phyloP scores from a whole-genome alignment of 2,797 vertebrate genomes.

The Sebastes umbrosus region DNA sequence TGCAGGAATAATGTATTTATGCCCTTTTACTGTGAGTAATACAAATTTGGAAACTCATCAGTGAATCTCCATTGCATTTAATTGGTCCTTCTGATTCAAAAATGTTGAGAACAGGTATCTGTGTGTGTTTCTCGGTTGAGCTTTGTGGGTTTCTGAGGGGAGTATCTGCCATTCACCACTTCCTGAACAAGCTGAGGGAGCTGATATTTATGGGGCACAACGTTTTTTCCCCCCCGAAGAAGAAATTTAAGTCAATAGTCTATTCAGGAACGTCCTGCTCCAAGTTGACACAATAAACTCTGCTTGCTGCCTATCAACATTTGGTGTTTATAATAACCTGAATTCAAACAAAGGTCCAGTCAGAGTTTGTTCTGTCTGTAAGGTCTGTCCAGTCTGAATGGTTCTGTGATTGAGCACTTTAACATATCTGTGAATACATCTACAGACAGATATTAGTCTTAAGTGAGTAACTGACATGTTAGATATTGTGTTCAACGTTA shows the following conservation, averaged over 20 bases:
- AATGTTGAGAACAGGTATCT: neutral
- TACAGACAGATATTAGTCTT: constrained; percentile 18
- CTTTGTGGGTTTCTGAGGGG: constrained; percentile 50
- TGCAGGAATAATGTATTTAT: neutral
- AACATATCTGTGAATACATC: constrained; percentile 7
- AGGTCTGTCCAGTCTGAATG: neutral
- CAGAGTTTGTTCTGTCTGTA: neutral
- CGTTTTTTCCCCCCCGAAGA: constrained; percentile 7
- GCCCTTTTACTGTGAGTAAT: neutral
- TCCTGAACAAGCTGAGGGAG: constrained; percentile 66
- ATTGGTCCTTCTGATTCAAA: neutral
- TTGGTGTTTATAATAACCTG: constrained; percentile 17
- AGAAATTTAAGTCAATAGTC: constrained; percentile 51
- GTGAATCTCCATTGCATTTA: neutral
- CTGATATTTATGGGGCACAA: constrained; percentile 51
- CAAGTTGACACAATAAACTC: constrained; percentile 57
- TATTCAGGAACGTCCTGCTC: constrained; percentile 44
- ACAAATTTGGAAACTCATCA: neutral
- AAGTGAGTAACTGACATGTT: constrained; percentile 20
- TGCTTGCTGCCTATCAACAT: constrained; percentile 11
- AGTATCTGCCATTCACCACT: constrained; percentile 69
- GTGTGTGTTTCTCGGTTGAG: constrained; percentile 25
- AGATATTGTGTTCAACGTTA: constrained; percentile 17
- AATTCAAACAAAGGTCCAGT: constrained; percentile 10
- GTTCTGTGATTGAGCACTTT: neutral